A percentile compares a stretch with the other conserved stretches of the same genome.
Evolutionary conservation across 2,888 invertebrate species (phyloP).

Genomic region (Nomada ruficornis): DNA sequence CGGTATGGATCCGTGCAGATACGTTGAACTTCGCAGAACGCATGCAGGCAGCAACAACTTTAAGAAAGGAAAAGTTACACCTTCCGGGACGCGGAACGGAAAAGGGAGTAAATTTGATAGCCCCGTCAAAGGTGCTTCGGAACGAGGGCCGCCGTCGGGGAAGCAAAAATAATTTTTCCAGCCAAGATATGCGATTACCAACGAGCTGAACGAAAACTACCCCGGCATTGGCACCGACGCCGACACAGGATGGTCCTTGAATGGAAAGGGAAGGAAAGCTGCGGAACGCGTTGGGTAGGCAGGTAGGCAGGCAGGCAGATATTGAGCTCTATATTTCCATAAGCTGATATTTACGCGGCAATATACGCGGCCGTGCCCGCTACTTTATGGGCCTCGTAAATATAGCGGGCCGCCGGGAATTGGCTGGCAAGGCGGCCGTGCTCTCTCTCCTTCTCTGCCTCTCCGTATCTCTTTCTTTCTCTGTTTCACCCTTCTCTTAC

Average conservation of each 20-base stretch:
- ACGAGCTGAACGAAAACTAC: slow-evolving; percentile 69
- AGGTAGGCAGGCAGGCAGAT: slow-evolving; percentile 83
- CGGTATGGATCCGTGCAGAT: too few species aligned
- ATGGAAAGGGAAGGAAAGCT: slow-evolving; percentile 71
- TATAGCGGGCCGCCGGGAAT: slow-evolving; percentile 83
- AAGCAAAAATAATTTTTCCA: slow-evolving; percentile 60
- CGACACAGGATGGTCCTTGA: slow-evolving; percentile 61
- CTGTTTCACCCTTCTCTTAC: slow-evolving; percentile 50
- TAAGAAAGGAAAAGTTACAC: slow-evolving; percentile 1
- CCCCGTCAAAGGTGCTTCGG: slow-evolving; percentile 27
- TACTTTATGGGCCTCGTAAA: slow-evolving; percentile 84
- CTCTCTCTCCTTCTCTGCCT: slow-evolving; percentile 66
- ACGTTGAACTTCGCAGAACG: not conserved
- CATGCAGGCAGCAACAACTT: not conserved
- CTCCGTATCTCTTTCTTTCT: slow-evolving; percentile 50
- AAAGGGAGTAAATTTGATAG: slow-evolving; percentile 29
- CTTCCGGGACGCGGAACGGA: not conserved
- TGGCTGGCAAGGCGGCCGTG: slow-evolving; percentile 82
- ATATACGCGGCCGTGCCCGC: slow-evolving; percentile 83
- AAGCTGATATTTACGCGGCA: slow-evolving; percentile 86
- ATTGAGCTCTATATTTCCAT: slow-evolving; percentile 87
- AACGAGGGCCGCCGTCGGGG: slow-evolving; percentile 16
- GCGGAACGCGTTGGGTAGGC: slow-evolving; percentile 68
- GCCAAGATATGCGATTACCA: slow-evolving; percentile 64
- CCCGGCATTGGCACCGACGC: slow-evolving; percentile 4